Evolutionary conservation across 2,797 vertebrate genomes (phyloP), one percentile per base, ranked within the genome.

Genomic region (Micromesistius poutassou): DNA sequence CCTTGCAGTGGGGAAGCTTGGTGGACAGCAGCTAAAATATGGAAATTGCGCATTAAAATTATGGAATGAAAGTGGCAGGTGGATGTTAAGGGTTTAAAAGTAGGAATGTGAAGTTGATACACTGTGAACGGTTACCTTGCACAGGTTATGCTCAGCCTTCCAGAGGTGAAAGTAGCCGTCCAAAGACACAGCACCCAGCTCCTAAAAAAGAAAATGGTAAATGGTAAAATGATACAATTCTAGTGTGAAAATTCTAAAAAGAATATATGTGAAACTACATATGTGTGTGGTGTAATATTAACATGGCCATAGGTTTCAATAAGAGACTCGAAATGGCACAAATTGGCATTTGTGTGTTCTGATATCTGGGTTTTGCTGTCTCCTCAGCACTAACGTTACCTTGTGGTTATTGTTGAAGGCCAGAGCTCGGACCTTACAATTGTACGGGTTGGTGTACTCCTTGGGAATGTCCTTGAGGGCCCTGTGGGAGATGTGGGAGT

Each of bases 81-180:
- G 22, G n/a, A 2, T 5, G 5, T 30, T 36, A 13, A 30, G 38
- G 38, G 40, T 74, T 74, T 22, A 71, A 30, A 55, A 9, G 30
- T 30, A 28, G 28, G 62, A 28, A 68, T 68, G 62, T 28, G n/a
- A 62, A 62, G 55, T 62, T 7, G 22, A 68, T 25, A 4, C n/a
- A 62, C 8, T 40, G 22, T 38, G 19, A 25, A 10, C 1, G 22
- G n/a, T 25, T 73, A 74, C 98, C 97, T 99, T 99, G 90, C 93
- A 94, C 71, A 99, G 88, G 1, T 94, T 97, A 83, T 96, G 93
- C 86, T 99, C 96, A 42, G 97, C 97, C 89, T 97, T 98, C 98
- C 98, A 99, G 76, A 99, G 96, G 91, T 99, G 97, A 90, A 99
- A 99, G 91, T 98, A 99, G 2, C 98, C 98, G 89, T 99, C 97